A percentile compares a stretch with the other conserved stretches of the same genome.
Conservation (phyloP, 2,113 vertebrate genomes). For the Gavia stellata region DNA sequence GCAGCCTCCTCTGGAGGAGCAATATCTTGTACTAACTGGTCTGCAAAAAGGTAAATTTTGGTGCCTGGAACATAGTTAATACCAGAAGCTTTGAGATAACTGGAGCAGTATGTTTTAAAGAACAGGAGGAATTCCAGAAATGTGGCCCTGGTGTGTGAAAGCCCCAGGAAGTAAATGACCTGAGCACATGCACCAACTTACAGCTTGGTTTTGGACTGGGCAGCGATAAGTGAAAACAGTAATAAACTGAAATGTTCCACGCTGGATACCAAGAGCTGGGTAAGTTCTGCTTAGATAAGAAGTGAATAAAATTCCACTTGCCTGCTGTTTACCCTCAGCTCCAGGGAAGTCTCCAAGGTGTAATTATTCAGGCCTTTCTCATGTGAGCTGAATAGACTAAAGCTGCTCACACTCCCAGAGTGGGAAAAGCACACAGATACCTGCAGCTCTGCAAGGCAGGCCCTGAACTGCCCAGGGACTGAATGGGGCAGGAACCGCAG, state of each 20-base stretch:
- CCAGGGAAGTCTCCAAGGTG: neutral
- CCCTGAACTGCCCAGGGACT: neutral
- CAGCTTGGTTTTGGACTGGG: neutral
- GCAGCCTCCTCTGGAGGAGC: neutral
- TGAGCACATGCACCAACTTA: neutral
- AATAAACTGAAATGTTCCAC: neutral
- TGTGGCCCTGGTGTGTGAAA: neutral
- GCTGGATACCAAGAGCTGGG: neutral
- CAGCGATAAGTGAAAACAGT: neutral
- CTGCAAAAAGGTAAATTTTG: neutral
- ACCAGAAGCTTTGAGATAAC: neutral
- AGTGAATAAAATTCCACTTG: neutral
- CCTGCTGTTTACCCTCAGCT: neutral
- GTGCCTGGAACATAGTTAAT: neutral
- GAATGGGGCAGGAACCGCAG: neutral
- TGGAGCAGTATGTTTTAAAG: slow-evolving; percentile 5
- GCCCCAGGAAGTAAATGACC: neutral
- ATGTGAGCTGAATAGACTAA: neutral
- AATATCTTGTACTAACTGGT: neutral
- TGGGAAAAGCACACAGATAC: neutral
- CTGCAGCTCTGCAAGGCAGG: fast-evolving
- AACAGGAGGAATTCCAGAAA: slow-evolving; percentile 35
- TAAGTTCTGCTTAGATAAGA: neutral
- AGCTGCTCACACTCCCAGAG: neutral
- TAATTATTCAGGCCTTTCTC: slow-evolving; percentile 30